Conservation (phyloP, 1,140 invertebrate species). For the Hycleus phaleratus region DNA sequence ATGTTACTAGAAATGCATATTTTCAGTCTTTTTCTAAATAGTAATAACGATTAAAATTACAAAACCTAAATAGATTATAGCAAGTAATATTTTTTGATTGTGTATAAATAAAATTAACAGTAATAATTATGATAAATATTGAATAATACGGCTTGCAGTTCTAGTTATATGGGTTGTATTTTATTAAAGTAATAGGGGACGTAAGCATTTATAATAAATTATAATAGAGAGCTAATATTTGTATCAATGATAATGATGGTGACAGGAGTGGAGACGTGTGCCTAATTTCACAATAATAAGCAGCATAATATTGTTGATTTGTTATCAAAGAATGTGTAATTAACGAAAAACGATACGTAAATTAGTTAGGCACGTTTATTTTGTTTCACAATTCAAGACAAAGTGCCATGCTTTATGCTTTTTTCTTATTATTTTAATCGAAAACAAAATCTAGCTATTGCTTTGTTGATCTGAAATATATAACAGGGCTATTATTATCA, state of each 20-base stretch:
- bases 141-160: constrained; percentile 25
- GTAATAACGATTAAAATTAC: too few species aligned
- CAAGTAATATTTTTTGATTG: constrained; percentile 4
- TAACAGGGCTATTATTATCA: too few species aligned
- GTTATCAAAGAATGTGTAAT: too few species aligned
- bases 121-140: constrained; percentile 7
- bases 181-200: constrained; percentile 21
- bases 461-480: background rate
- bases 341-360: too few species aligned
- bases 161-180: constrained; percentile 34
- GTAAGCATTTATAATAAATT: constrained; percentile 29
- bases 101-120: constrained; percentile 1
- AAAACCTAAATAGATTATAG: background rate
- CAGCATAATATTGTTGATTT: background rate
- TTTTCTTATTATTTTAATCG: too few species aligned
- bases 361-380: too few species aligned
- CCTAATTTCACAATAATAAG: constrained; percentile 37
- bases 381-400: too few species aligned
- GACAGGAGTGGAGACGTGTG: constrained; percentile 35
- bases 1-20: constrained; percentile 32
- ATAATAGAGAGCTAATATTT: constrained; percentile 20
- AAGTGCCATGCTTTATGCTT: too few species aligned
- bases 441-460: background rate
- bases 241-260: constrained; percentile 17
- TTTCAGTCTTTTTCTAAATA: too few species aligned